Percentiles rank a stretch among this genome's conserved stretches.
Conservation (phyloP, 2,797 vertebrate genomes). For the Coendou prehensilis region DNA sequence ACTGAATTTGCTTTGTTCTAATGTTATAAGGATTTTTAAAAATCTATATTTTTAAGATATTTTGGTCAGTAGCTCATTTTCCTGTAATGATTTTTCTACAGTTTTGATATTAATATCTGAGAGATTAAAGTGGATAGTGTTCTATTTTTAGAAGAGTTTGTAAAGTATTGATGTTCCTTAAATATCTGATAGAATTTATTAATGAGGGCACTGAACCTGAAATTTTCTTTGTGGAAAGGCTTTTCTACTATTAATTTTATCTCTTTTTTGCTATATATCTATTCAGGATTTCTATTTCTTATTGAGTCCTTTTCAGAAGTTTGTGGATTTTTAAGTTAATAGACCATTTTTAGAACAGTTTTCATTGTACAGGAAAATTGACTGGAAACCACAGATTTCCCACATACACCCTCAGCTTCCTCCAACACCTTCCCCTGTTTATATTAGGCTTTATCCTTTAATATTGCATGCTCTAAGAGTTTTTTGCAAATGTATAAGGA, state of each 20-base stretch:
- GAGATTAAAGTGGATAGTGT: neutral
- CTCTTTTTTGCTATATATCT: neutral
- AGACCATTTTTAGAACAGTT: neutral
- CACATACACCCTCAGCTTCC: neutral
- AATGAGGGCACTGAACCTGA: neutral
- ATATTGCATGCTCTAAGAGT: neutral
- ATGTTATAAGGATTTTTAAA: neutral
- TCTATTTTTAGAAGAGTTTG: neutral
- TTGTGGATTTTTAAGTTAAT: neutral
- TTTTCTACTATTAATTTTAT: constrained; percentile 2
- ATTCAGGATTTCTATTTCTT: neutral
- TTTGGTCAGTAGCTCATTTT: neutral
- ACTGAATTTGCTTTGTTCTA: neutral
- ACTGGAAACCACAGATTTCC: neutral
- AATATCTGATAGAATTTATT: neutral
- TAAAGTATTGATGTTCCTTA: neutral
- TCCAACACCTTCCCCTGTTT: neutral
- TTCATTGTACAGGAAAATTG: constrained; percentile 19
- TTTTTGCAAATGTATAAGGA: constrained; percentile 26
- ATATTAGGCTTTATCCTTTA: neutral
- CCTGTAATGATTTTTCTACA: neutral
- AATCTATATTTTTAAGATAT: neutral
- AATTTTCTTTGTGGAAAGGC: neutral
- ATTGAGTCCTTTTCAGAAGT: neutral
- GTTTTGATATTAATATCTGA: neutral